Evolutionary conservation across 2,113 vertebrate species (phyloP), one percentile per base, ranked within the genome.

Genomic region (Rhinogobius similis): DNA sequence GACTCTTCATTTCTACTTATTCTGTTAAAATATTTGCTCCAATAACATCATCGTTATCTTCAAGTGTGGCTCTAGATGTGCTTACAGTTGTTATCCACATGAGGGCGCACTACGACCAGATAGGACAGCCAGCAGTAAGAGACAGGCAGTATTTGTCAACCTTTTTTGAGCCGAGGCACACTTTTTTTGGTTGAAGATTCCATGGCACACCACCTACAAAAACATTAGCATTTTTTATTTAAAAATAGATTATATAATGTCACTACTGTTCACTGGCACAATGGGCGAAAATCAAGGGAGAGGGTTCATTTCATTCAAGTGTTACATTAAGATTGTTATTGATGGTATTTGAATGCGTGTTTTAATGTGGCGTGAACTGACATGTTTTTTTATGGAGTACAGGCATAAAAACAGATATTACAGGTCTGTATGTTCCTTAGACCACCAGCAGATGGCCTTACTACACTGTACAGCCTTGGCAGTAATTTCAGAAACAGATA

Each of bases 91-190:
- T 62, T 21, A 27, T 32, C 88, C 90, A 88, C 89, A 82, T 38
- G 90, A 76, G 87, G 89, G 89, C 88, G 78, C 56, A 81, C 78
- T 70, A 27, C 73, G 73, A 83, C 77, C 76, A 68, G 76, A 44
- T 36, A 75, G 58, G 68, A 70, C 1, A 26, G 24, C 26, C 1
- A 8, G 6, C 32, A n/a, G 66, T 36, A 7, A 5, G 32, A 36
- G n/a, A n/a, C n/a, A n/a, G n/a, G 6, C 32, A 3, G 32, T 36
- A 8, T 36, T 36, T 36, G 5, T 36, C 32, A 36, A 36, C 32
- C 32, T 36, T 36, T 36, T 36, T 36, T 36, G 6, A 36, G 32
- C 32, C 32, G 9, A 36, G 32, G 2, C 32, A 36, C 32, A 3
- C n/a, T 36, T 36, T 36, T 36, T 36, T 5, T 2, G 32, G 32